Conservation (phyloP, 2,888 invertebrate species). For the Dione vanillae region DNA sequence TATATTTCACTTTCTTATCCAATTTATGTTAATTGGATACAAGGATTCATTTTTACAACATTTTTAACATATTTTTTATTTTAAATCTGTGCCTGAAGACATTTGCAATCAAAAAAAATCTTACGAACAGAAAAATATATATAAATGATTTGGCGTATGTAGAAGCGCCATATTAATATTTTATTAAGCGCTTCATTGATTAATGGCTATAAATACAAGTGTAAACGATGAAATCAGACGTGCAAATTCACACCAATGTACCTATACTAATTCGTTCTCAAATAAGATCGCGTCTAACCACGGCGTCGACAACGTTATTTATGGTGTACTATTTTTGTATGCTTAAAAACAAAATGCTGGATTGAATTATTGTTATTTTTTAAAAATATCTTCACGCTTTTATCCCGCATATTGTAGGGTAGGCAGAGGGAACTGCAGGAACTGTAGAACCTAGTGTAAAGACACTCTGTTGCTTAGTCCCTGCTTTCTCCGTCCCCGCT, state of each 20-base stretch:
- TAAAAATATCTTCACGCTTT: no score
- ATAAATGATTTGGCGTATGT: background rate
- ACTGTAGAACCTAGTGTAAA: no score
- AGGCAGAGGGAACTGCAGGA: no score
- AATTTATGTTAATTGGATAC: background rate
- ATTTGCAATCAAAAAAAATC: no score
- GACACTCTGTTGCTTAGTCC: no score
- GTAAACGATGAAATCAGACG: conserved; percentile 39
- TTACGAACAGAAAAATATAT: background rate
- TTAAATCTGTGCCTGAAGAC: no score
- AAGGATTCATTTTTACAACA: background rate
- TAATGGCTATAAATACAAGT: conserved; percentile 22
- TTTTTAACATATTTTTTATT: no score
- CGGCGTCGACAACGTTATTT: conserved; percentile 42
- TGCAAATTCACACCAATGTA: conserved; percentile 34
- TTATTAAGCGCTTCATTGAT: conserved; percentile 6
- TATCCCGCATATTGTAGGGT: no score
- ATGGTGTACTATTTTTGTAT: conserved; percentile 21
- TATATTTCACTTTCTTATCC: background rate
- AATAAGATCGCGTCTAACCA: conserved; percentile 33
- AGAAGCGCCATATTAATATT: background rate
- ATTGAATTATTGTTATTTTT: conserved; percentile 1
- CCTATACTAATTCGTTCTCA: conserved; percentile 12
- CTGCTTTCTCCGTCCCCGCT: no score
- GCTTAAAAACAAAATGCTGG: background rate